Base-by-base conservation (phyloP, 2,797 vertebrate species). In the Galago senegalensis region DNA sequence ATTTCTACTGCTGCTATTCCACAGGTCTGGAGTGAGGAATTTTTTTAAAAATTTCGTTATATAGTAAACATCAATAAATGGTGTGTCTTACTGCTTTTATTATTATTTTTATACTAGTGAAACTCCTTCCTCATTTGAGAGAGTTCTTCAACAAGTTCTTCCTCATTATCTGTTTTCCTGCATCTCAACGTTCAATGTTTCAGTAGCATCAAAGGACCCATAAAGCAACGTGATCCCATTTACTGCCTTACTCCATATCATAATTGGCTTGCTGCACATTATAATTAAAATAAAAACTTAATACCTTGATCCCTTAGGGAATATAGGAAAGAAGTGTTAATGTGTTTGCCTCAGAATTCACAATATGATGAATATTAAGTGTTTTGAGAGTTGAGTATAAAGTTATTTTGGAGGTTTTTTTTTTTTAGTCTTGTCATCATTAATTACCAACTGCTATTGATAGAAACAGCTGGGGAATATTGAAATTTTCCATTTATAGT, bases 221-320 rank as follows among this genome's bases (percentile, higher is more conserved):
- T 97, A 96, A 97, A 97, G 23, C 91, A 96, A 65, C 76, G 69
- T 75, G 93, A 96, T 77, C 65, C 89, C 49, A 58, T 86, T 91
- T 56, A 96, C 60, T 94, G 89, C 67, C 40, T 93, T 91, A 89
- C 31, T 97, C 73, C 56, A 23, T 87, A 11, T 86, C 85, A 92
- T 96, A 97, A 97, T 93, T 94, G 97, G 31, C 95, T 96, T 92
- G 46, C 89, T 96, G 67, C 87, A 92, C 73, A 86, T 94, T 89
- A 89, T 96, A 97, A 97, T 97, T 97, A 97, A 97, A 97, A 96
- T 95, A 96, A 97, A 97, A 96, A 72, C 73, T 92, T 97, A 97
- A 93, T 95, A 96, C 69, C 61, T 97, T 90, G 60, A 96, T 79
- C 43, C 95, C 63, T 73, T 93, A 89, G 88, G 83, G 93, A 84